Evolutionary conservation across 2,888 invertebrate species (phyloP).

Genomic region (Drosophila kokeensis): DNA sequence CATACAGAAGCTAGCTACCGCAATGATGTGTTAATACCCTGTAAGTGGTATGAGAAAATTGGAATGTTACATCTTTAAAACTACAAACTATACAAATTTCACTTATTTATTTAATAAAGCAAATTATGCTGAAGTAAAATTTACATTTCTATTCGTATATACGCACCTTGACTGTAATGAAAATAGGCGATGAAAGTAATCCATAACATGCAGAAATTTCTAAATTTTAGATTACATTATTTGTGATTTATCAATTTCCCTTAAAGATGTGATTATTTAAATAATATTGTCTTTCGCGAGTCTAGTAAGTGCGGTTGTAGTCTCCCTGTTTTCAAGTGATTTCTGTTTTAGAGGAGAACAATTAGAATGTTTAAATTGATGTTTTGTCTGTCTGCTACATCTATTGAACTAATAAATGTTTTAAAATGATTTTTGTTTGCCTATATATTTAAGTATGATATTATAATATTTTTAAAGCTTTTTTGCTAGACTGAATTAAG

Average conservation of each 20-base stretch:
- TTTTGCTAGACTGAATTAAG: neutral
- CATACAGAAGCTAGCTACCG: neutral
- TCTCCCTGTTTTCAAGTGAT: too few relatives aligned
- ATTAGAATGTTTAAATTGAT: neutral
- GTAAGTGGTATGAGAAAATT: neutral
- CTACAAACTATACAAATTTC: neutral
- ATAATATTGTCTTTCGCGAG: neutral
- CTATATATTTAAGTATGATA: neutral
- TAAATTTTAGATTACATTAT: neutral
- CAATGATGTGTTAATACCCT: conserved; percentile 13
- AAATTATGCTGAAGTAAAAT: neutral
- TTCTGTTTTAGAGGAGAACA: neutral
- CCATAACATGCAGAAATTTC: neutral
- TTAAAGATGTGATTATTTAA: neutral
- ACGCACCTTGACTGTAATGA: neutral
- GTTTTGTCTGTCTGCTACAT: neutral
- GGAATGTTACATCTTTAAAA: neutral
- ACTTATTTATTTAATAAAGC: neutral
- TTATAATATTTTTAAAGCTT: neutral
- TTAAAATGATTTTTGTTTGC: neutral
- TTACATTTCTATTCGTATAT: neutral
- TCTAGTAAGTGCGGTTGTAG: neutral
- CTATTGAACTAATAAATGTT: neutral
- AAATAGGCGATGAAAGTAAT: neutral
- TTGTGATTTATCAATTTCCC: neutral